A percentile compares a stretch with the other conserved stretches of the same genome.
phyloP scores from a whole-genome alignment of 2,888 invertebrate genomes.

The Saturnia pavonia region DNA sequence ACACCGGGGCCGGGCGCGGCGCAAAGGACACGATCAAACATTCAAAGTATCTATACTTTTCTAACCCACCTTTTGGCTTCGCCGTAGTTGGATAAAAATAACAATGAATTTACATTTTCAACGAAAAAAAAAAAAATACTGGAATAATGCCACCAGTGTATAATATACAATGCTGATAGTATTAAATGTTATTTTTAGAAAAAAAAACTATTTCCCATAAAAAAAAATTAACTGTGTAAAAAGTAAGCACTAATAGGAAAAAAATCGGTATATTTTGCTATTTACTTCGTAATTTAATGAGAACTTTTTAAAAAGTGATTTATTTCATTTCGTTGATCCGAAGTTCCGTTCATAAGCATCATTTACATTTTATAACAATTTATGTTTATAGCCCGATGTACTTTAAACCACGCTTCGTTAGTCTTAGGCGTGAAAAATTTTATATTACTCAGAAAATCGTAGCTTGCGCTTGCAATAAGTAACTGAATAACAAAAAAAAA shows the following conservation, averaged over 20 bases:
- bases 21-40: too few species aligned
- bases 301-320: not conserved
- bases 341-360: not conserved
- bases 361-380: constrained; percentile 13
- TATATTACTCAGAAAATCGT: not conserved
- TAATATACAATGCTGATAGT: too few species aligned
- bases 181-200: too few species aligned
- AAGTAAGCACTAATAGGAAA: not conserved
- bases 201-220: too few species aligned
- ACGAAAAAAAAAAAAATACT: too few species aligned
- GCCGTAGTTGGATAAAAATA: too few species aligned
- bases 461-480: not conserved
- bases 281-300: not conserved
- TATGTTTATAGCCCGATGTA: constrained; percentile 4
- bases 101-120: too few species aligned
- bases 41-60: too few species aligned
- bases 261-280: not conserved
- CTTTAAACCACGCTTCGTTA: constrained; percentile 16
- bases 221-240: not conserved
- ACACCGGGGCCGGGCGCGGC: too few species aligned
- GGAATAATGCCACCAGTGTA: too few species aligned
- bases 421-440: constrained; percentile 16
- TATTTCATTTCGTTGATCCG: constrained; percentile 9
- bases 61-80: too few species aligned
- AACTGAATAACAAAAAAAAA: constrained; percentile 1